Conservation (phyloP, 2,888 invertebrate genomes). For the Xestia xanthographa region DNA sequence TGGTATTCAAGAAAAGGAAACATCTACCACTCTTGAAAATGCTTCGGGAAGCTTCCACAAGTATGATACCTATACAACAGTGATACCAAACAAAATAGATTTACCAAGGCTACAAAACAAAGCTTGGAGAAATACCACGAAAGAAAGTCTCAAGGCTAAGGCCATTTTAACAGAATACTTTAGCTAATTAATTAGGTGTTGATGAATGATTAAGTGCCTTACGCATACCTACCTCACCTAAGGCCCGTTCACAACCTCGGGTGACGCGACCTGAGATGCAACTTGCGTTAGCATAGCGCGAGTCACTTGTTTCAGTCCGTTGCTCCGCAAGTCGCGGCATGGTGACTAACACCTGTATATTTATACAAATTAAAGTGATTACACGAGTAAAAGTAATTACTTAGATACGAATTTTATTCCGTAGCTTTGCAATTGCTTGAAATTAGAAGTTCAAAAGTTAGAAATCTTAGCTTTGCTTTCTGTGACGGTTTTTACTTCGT, state of each 20-base stretch:
- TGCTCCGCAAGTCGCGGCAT: neutral
- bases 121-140: slow-evolving; percentile 16
- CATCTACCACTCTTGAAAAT: no score
- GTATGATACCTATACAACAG: neutral
- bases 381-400: no score
- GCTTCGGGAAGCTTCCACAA: slow-evolving; percentile 16
- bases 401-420: no score
- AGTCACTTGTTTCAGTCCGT: neutral
- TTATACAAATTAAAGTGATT: no score
- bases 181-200: slow-evolving; percentile 59
- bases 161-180: slow-evolving; percentile 47
- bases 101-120: slow-evolving; percentile 32
- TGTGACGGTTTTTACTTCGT: no score
- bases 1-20: neutral
- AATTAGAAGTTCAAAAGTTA: no score
- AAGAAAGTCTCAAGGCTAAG: slow-evolving; percentile 30
- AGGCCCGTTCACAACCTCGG: neutral
- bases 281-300: neutral
- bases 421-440: no score
- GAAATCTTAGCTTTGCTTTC: no score
- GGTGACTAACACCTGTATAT: no score
- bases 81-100: slow-evolving; percentile 13
- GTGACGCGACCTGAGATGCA: neutral
- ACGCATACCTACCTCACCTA: neutral
- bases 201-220: slow-evolving; percentile 17